These are phyloP conservation scores for Heteronetta atricapilla DNA, from an alignment of 2,113 vertebrate genomes.

Conservation along the genomic window DNA sequence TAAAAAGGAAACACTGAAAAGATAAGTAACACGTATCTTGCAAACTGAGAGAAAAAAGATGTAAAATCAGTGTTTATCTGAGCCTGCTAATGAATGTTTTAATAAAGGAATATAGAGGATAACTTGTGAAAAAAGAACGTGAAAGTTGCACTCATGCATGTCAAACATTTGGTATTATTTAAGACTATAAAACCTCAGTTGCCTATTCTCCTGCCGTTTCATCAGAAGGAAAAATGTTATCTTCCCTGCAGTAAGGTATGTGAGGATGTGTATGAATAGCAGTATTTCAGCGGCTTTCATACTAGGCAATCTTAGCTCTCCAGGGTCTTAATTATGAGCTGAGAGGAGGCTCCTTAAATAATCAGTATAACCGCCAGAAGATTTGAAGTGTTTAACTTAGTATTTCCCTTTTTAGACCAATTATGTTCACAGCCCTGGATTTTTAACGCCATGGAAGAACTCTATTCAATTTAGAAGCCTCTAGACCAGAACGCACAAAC, in stretches of 20 bases:
- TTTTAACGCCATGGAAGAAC: background rate
- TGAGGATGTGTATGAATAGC: background rate
- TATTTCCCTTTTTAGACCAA: background rate
- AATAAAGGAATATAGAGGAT: background rate
- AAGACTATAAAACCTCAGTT: background rate
- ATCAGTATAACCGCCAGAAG: background rate
- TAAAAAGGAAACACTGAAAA: background rate
- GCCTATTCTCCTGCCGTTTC: background rate
- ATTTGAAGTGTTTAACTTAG: background rate
- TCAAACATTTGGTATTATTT: background rate
- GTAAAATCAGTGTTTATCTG: background rate
- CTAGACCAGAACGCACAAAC: background rate
- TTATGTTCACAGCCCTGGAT: background rate
- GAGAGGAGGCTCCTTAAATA: background rate
- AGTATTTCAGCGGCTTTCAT: background rate
- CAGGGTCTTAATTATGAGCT: background rate
- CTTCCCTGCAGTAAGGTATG: background rate
- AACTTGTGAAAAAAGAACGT: background rate
- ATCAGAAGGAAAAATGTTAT: background rate
- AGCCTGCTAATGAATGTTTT: background rate
- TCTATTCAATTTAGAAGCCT: background rate
- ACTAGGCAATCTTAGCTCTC: background rate
- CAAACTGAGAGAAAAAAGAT: background rate
- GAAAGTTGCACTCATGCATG: accelerated
- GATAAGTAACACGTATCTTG: background rate